Percentiles rank a stretch among this genome's conserved stretches.
Evolutionary conservation across 2,797 vertebrate genomes (phyloP).

Genomic region (Loriculus beryllinus): DNA sequence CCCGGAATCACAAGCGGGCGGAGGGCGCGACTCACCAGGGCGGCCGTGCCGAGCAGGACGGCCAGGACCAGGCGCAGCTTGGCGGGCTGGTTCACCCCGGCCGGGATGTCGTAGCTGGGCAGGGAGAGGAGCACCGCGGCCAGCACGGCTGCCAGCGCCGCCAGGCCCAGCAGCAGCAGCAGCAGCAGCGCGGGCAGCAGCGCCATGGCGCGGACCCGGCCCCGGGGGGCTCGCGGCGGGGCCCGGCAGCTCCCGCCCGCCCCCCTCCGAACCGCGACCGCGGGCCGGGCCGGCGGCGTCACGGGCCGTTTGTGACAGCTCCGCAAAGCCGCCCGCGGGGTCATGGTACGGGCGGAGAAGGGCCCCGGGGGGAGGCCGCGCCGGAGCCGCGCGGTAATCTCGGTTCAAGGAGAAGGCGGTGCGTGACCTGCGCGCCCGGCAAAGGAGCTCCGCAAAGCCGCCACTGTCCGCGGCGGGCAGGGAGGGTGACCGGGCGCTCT

Average conservation of each 20-base stretch:
- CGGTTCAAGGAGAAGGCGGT: neutral
- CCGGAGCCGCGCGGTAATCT: neutral
- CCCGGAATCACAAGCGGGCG: neutral
- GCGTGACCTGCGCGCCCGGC: neutral
- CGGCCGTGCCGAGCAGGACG: constrained; percentile 27
- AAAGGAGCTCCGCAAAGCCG: neutral
- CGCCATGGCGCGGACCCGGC: constrained; percentile 32
- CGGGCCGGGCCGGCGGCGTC: neutral
- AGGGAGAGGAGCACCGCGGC: neutral
- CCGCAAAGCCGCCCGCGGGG: constrained; percentile 16
- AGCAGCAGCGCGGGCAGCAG: constrained; percentile 40
- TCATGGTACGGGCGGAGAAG: constrained; percentile 33
- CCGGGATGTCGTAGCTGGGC: constrained; percentile 45
- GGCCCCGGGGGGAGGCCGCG: constrained; percentile 8
- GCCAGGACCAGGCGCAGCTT: constrained; percentile 58
- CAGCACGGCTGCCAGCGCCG: constrained; percentile 6
- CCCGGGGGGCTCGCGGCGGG: neutral
- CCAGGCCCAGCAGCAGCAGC: constrained; percentile 37
- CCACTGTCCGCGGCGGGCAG: neutral
- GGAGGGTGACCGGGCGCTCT: neutral
- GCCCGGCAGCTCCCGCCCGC: neutral
- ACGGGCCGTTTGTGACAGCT: constrained; percentile 18
- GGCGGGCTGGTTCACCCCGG: constrained; percentile 48
- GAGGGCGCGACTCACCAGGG: constrained; percentile 29
- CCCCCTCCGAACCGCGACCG: neutral